Base-by-base conservation (phyloP, 1,140 invertebrate genomes). In the Temnothorax nylanderi region DNA sequence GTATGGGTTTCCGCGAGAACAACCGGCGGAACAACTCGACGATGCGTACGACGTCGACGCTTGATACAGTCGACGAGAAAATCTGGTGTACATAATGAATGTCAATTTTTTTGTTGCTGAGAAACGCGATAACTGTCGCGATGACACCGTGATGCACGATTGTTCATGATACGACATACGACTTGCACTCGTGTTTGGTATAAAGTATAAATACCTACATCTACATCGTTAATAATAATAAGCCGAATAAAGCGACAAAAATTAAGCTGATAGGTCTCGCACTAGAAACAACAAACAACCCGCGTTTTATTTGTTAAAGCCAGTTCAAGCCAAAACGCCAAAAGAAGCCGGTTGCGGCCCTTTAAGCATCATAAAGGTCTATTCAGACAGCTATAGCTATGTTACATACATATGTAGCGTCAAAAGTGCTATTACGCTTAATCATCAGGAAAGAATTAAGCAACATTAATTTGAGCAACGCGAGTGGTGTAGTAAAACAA, bases 51-150 rank as follows among this genome's bases (percentile, higher is more conserved):
- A 26, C 26, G 26, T 26, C 26, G 26, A 26, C 26, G 5, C 8
- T 62, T n/a, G 69, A 26, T 1, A 49, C 47, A 84, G 1, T n/a
- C 18, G 80, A 10, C 80, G 80, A 21, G 18, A n/a, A 16, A 11
- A 37, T 72, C 26, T 74, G 0, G 13, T 13, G 11, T 74, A 75
- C 80, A 84, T 84, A 49, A 8, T 11, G 37, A 44, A 26, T 21
- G n/a, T 56, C 5, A 16, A n/a, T 16, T 60, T 60, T 49, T 18
- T 16, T 21, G 21, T 47, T n/a, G 18, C 21, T 21, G 49, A 56
- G 49, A 54, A 4, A 26, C 1, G 56, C 18, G 21, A 71, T 32
- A 18, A 26, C n/a, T n/a, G 7, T 18, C 49, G 13, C 49, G 21
- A 26, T n/a, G n/a, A n/a, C 0, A 72, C 26, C 2, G 37, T 26